Percentiles rank a stretch among this genome's conserved stretches.
phyloP scores from a whole-genome alignment of 2,113 vertebrate species.

The Corvus moneduloides region DNA sequence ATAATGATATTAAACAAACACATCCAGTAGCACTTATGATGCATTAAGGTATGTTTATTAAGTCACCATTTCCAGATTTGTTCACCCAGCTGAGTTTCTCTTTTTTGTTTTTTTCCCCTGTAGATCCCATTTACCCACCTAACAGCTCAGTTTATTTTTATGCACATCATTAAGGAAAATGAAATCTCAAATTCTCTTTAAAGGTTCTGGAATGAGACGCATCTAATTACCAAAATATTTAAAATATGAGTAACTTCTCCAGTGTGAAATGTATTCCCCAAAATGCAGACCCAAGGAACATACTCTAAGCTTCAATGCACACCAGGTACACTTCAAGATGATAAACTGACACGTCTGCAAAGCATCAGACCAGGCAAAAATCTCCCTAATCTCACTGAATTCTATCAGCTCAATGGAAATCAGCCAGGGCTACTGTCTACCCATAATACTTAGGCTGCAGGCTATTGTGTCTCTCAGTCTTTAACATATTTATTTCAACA shows the following conservation, averaged over 20 bases:
- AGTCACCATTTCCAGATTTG: neutral
- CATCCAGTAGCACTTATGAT: neutral
- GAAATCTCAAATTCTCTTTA: neutral
- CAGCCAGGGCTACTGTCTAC: neutral
- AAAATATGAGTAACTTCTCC: neutral
- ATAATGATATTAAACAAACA: neutral
- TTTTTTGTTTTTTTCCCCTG: neutral
- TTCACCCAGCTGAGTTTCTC: neutral
- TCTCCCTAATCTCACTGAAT: neutral
- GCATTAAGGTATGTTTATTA: neutral
- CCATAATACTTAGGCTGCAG: neutral
- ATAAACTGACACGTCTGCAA: neutral
- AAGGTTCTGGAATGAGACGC: neutral
- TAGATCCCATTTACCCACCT: neutral
- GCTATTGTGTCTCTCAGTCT: neutral
- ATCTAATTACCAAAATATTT: neutral
- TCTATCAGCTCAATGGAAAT: neutral
- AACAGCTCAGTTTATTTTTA: neutral
- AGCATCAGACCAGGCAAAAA: neutral
- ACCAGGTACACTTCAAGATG: neutral
- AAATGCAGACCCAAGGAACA: neutral
- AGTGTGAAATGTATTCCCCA: neutral
- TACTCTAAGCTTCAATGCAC: neutral
- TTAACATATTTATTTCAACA: neutral
- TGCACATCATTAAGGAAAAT: conserved; percentile 12